These are phyloP conservation scores for Magallana gigas DNA, from an alignment of 1,140 invertebrate species.

Conservation along the genomic window DNA sequence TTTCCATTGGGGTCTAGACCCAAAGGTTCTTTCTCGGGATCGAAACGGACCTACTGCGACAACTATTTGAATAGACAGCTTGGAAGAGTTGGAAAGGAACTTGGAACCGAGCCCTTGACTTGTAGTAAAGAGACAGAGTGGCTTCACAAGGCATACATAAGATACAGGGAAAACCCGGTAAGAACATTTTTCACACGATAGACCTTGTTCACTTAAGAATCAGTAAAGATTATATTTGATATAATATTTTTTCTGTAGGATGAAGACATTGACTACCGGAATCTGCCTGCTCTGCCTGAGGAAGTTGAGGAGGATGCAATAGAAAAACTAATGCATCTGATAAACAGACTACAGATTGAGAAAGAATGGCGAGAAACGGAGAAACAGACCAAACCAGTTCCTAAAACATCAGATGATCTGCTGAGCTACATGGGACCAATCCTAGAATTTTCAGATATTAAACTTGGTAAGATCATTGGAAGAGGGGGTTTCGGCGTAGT, in stretches of 20 bases:
- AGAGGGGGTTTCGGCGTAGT: constrained; percentile 59
- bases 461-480: constrained; percentile 56
- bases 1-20: constrained; percentile 37
- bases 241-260: constrained; percentile 26
- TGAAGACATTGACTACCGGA: constrained; percentile 28
- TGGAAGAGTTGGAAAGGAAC: constrained; percentile 52
- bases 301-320: constrained; percentile 23
- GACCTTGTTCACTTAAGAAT: neutral
- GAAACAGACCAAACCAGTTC: constrained; percentile 24
- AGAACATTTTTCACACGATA: constrained; percentile 15
- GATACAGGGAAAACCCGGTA: constrained; percentile 39
- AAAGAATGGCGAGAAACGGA: constrained; percentile 35
- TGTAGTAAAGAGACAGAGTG: constrained; percentile 39
- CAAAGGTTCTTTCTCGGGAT: constrained; percentile 6
- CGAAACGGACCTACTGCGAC: constrained; percentile 46
- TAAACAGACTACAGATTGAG: constrained; percentile 48
- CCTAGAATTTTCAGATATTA: constrained; percentile 57
- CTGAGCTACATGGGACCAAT: constrained; percentile 48
- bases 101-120: constrained; percentile 50
- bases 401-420: constrained; percentile 42
- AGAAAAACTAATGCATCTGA: constrained; percentile 26
- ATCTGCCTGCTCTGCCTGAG: neutral
- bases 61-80: constrained; percentile 49
- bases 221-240: too few species aligned
- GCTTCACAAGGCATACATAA: constrained; percentile 25